Evolutionary conservation across 2,888 invertebrate genomes (phyloP), one percentile per base, ranked within the genome.

Genomic region (Pachydiplax longipennis): DNA sequence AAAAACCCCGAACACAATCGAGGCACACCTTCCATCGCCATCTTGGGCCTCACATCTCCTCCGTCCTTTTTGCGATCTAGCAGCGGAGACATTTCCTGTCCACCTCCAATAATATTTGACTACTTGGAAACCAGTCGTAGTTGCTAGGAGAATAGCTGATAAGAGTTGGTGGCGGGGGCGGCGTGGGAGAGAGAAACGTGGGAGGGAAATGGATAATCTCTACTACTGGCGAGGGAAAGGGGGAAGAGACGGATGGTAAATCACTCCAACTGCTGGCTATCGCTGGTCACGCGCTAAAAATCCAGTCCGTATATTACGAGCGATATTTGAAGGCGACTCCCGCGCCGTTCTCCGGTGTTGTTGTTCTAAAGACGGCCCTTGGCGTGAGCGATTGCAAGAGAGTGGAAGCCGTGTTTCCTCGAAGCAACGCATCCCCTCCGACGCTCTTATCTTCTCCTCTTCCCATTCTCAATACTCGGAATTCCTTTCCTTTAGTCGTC

Each of bases 231-330:
- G 58, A 37, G n/a, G 31, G 53, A 83, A 15, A 2, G 58, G 58
- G 53, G 25, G 82, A n/a, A 15, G 37, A 61, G 87, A n/a, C 58
- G 87, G 65, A 87, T 87, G 87, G 87, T 87, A 87, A 87, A 87
- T 87, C 87, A 87, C 87, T 87, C 87, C 87, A 31, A 58, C 83
- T 58, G 65, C 61, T 37, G 87, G 87, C 87, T 87, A 87, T 87
- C 87, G 87, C 61, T 87, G 87, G 87, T 87, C 87, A 87, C 87
- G 87, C 87, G 87, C 87, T 87, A 87, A 87, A 87, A 87, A 58
- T 87, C 87, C 58, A 87, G 61, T 87, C 87, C 87, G 87, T 87
- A 87, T 87, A 87, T 87, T 87, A 87, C 87, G 87, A 87, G 37
- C 87, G 87, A 87, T 87, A 87, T 87, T 87, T 53, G 87, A 61